These are phyloP conservation scores for Sebastes jordani DNA, from an alignment of 2,797 vertebrate species.

Conservation along the genomic window DNA sequence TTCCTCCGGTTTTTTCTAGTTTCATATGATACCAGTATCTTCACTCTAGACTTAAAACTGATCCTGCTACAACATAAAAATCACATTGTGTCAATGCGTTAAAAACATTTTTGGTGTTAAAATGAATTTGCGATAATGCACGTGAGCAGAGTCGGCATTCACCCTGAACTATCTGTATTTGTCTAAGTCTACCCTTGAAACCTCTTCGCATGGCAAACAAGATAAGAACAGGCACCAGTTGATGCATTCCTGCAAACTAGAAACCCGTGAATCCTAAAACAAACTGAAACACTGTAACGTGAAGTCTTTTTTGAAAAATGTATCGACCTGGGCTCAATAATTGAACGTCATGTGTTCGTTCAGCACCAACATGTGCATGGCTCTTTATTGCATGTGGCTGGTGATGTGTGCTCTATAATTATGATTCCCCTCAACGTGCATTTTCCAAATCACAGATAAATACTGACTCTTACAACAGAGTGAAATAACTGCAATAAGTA, in stretches of 20 bases:
- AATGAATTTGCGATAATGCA: too few relatives aligned
- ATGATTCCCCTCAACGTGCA: not conserved
- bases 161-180: conserved; percentile 20
- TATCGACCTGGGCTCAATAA: not conserved
- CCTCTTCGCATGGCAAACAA: not conserved
- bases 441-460: not conserved
- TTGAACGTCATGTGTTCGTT: not conserved
- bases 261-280: not conserved
- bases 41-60: too few relatives aligned
- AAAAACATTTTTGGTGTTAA: too few relatives aligned
- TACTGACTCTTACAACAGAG: not conserved
- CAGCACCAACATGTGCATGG: not conserved
- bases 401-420: not conserved
- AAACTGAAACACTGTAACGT: not conserved
- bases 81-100: too few relatives aligned
- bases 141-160: not conserved
- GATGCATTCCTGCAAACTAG: not conserved
- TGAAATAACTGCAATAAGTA: not conserved
- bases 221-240: not conserved
- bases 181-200: not conserved
- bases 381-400: not conserved
- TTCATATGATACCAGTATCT: too few relatives aligned
- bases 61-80: too few relatives aligned
- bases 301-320: not conserved
- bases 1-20: too few relatives aligned